Evolutionary conservation across 2,888 invertebrate genomes (phyloP).

Genomic region (Octonoba sinensis): DNA sequence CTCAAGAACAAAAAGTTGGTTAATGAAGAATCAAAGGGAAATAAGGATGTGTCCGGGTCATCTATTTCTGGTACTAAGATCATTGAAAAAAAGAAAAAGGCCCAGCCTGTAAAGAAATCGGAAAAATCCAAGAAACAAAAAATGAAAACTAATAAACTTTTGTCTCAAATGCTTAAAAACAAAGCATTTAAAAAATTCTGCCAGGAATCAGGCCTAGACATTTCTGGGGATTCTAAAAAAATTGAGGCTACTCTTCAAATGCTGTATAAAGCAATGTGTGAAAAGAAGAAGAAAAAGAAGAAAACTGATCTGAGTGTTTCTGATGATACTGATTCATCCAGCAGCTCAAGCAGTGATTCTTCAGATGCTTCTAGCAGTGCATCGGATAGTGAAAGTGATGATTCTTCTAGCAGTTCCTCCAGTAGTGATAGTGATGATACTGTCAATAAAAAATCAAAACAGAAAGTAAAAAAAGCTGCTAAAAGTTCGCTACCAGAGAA

Average conservation of each 20-base stretch:
- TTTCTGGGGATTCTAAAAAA: slow-evolving; percentile 22
- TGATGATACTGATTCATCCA: slow-evolving; percentile 13
- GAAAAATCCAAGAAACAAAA: not conserved
- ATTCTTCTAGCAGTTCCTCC: slow-evolving; percentile 7
- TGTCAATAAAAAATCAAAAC: slow-evolving; percentile 2
- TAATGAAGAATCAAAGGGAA: not conserved
- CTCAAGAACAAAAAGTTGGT: too few species aligned
- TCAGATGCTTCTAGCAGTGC: slow-evolving; percentile 28
- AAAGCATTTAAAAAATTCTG: slow-evolving; percentile 42
- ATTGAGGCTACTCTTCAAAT: slow-evolving; percentile 31
- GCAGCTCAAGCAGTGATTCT: slow-evolving; percentile 26
- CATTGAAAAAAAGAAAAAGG: slow-evolving; percentile 16
- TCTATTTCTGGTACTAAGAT: not conserved
- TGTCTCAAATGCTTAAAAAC: slow-evolving; percentile 34
- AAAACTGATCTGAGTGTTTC: not conserved
- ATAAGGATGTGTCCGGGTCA: not conserved
- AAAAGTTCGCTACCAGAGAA: not conserved
- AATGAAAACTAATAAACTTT: slow-evolving; percentile 31
- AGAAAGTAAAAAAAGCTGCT: not conserved
- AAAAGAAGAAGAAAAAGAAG: slow-evolving; percentile 32
- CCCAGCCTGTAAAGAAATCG: not conserved
- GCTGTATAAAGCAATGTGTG: slow-evolving; percentile 43
- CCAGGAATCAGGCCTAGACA: slow-evolving; percentile 14
- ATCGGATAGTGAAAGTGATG: slow-evolving; percentile 12
- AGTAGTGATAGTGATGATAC: slow-evolving; percentile 19